Evolutionary conservation across 2,888 invertebrate species (phyloP), one percentile per base, ranked within the genome.

Genomic region (Amiota communis): DNA sequence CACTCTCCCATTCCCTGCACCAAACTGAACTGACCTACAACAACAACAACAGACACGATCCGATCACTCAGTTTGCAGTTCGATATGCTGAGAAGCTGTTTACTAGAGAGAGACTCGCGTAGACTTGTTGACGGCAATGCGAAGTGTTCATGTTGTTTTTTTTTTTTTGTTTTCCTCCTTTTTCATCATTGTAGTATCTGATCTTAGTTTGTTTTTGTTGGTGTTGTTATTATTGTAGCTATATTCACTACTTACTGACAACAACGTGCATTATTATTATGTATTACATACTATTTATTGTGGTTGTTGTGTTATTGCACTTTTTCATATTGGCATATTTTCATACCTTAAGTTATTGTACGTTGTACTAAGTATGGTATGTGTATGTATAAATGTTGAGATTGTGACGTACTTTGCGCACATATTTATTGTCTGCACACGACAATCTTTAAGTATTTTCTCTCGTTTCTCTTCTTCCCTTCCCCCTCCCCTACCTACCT

Each of bases 101-200:
- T n/a, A 6, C 4, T 36, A 36, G 36, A 36, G 36, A 36, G 23
- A n/a, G n/a, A n/a, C 57, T 49, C 53, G 23, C 53, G 81, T 77
- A 85, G 83, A 83, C 83, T 82, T 85, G 83, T 80, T 83, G 83
- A 83, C 83, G 83, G 79, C 83, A 79, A 17, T 46, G 17, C 15
- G 9, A 11, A 59, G 17, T n/a, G 15, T 17, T 11, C 15, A 17
- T 11, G 17, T 20, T 11, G 51, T 63, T 51, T 70, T 70, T 73
- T 56, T 68, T 71, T 69, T 71, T 48, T 64, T n/a, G 56, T 48
- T 47, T 20, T n/a, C 20, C 49, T 51, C 23, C 49, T 51, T 67
- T 15, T 23, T 48, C 15, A 13, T 67, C 12, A 15, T 51, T 49
- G 65, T 46, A 36, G 47, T 36, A 15, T 67, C 48, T 71, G 78